phyloP scores from a whole-genome alignment of 2,113 vertebrate genomes.

The Oreamnos americanus region DNA sequence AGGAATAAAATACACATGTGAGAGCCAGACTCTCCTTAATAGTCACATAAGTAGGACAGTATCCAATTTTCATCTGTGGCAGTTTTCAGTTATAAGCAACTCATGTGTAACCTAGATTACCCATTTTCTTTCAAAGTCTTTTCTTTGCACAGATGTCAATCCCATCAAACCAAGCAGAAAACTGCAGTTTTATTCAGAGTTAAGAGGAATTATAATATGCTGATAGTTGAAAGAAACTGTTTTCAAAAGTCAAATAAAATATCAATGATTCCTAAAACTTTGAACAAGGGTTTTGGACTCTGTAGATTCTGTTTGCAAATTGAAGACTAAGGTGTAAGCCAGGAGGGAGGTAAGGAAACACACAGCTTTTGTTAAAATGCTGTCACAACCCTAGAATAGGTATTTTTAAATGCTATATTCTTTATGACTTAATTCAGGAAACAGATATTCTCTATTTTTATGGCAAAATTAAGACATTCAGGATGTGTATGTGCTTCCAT shows the following conservation, averaged over 20 bases:
- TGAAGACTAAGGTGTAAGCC: neutral
- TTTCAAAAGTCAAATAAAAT: constrained; percentile 26
- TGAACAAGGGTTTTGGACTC: neutral
- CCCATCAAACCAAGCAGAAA: constrained; percentile 47
- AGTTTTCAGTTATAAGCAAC: constrained; percentile 72
- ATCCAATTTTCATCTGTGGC: constrained; percentile 67
- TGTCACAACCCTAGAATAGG: neutral
- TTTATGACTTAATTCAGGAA: neutral
- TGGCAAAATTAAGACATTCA: neutral
- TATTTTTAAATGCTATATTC: neutral
- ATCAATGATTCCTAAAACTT: neutral
- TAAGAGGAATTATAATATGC: neutral
- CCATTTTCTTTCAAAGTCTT: constrained; percentile 68
- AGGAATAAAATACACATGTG: neutral
- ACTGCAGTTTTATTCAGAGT: constrained; percentile 53
- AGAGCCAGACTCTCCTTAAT: constrained; percentile 59
- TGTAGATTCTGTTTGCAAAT: neutral
- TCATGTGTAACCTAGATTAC: constrained; percentile 74
- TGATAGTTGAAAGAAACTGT: constrained; percentile 20
- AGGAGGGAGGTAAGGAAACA: neutral
- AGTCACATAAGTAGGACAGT: constrained; percentile 74
- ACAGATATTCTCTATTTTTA: neutral
- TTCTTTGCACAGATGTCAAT: constrained; percentile 63
- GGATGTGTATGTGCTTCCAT: neutral
- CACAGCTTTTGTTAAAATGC: neutral